phyloP scores from a whole-genome alignment of 2,113 vertebrate genomes.

The Sterrhoptilus dennistouni region DNA sequence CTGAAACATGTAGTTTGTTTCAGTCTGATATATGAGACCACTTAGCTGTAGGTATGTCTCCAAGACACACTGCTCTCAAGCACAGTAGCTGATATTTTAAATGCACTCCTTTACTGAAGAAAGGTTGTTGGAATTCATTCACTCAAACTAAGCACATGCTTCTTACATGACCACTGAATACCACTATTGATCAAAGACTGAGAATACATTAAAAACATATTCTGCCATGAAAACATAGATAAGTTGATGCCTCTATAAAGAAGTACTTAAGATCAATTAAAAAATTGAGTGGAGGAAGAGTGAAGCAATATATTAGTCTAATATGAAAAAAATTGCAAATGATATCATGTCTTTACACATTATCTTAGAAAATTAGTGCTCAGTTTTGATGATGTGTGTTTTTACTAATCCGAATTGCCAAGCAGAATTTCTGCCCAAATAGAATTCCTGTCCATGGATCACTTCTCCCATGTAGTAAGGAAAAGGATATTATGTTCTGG shows the following conservation, averaged over 20 bases:
- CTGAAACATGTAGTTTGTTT: not conserved
- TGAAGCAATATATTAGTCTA: not conserved
- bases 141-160: not conserved
- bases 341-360: fast-evolving
- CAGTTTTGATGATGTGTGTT: not conserved
- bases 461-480: not conserved
- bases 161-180: not conserved
- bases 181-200: not conserved
- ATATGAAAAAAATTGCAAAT: not conserved
- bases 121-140: not conserved
- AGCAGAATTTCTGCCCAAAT: not conserved
- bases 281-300: not conserved
- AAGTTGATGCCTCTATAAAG: not conserved
- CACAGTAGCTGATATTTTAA: not conserved
- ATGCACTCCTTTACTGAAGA: not conserved
- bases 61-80: not conserved
- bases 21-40: not conserved
- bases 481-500: not conserved
- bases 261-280: not conserved
- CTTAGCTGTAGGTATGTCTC: not conserved
- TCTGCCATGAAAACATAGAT: not conserved
- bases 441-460: not conserved
- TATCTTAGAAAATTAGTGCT: not conserved
- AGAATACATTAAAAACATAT: not conserved
- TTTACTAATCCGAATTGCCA: not conserved